These are phyloP conservation scores for Lithobates sylvaticus DNA, from an alignment of 2,797 vertebrate species.

Conservation along the genomic window DNA sequence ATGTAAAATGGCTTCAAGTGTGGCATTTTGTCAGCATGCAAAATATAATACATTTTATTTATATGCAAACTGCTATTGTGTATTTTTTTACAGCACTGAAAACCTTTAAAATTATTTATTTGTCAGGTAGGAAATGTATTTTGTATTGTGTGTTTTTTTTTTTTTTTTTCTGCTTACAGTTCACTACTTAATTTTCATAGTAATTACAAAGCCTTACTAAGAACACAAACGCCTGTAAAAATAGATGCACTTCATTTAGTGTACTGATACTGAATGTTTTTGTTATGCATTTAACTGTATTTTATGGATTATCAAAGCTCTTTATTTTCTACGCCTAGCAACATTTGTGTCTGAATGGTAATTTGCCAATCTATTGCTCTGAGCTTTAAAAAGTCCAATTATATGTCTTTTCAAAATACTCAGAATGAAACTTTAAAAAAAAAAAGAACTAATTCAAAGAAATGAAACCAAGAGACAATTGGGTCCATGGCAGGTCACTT, in stretches of 20 bases:
- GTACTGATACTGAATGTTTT: constrained; percentile 70
- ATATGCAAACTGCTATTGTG: background rate
- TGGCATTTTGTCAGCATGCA: background rate
- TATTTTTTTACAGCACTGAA: constrained; percentile 1
- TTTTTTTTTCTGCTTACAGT: constrained; percentile 68
- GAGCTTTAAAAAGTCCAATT: constrained; percentile 51
- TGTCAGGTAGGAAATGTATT: constrained; percentile 64
- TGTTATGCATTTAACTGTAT: constrained; percentile 69
- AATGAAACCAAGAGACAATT: background rate
- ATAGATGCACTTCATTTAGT: constrained; percentile 72
- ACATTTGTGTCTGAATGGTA: constrained; percentile 51
- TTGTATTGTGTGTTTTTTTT: constrained; percentile 59
- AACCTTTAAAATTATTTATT: constrained; percentile 53
- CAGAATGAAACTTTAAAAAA: constrained; percentile 4
- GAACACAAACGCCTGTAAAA: constrained; percentile 72
- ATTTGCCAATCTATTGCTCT: constrained; percentile 46
- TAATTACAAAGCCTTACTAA: constrained; percentile 78
- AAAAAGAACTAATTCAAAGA: background rate
- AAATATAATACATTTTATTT: background rate
- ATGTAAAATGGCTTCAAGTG: background rate
- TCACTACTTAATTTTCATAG: constrained; percentile 73
- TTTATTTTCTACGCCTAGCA: constrained; percentile 45
- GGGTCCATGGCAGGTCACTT: constrained; percentile 13
- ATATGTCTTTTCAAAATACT: constrained; percentile 31
- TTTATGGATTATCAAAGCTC: constrained; percentile 62